Evolutionary conservation across 92 coral and sea anemone species (phyloP).

Genomic region (Epizoanthus illoricatus): DNA sequence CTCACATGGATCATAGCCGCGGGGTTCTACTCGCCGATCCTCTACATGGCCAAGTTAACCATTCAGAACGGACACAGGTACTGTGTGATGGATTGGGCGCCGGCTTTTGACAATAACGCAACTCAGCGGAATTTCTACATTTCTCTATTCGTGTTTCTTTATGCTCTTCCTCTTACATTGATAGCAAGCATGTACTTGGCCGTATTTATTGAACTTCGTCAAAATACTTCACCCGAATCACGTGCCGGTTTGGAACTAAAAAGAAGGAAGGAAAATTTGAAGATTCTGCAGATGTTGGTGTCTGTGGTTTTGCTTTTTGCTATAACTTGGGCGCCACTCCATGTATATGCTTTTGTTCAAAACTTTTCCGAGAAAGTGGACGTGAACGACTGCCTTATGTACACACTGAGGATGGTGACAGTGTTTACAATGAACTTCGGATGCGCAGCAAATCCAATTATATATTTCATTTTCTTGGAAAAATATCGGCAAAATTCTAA

Average conservation of each 20-base stretch:
- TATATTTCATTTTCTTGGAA: slow-evolving; percentile 34
- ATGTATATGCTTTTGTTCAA: slow-evolving; percentile 13
- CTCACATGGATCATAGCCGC: slow-evolving; percentile 13
- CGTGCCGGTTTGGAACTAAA: not conserved
- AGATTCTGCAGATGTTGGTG: slow-evolving; percentile 25
- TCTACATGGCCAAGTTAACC: slow-evolving; percentile 17
- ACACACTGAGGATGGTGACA: not conserved
- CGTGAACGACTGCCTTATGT: not conserved
- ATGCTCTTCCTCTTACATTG: slow-evolving; percentile 12
- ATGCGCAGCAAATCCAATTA: slow-evolving; percentile 18
- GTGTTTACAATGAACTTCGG: slow-evolving; percentile 30
- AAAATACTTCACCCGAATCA: not conserved
- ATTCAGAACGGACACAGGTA: not conserved
- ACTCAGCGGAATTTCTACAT: slow-evolving; percentile 31
- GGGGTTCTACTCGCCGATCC: slow-evolving; percentile 18
- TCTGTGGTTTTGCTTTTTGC: slow-evolving; percentile 21
- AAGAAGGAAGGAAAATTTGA: slow-evolving; percentile 13
- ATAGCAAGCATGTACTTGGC: slow-evolving; percentile 5
- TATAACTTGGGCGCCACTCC: slow-evolving; percentile 34
- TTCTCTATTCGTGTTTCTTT: slow-evolving; percentile 20
- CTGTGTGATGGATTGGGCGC: slow-evolving; percentile 36
- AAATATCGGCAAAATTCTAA: slow-evolving; percentile 20
- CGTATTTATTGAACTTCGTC: slow-evolving; percentile 20
- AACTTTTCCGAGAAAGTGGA: not conserved
- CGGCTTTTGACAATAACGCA: slow-evolving; percentile 15